Conservation (phyloP, 2,888 invertebrate genomes). For the Panopea generosa region DNA sequence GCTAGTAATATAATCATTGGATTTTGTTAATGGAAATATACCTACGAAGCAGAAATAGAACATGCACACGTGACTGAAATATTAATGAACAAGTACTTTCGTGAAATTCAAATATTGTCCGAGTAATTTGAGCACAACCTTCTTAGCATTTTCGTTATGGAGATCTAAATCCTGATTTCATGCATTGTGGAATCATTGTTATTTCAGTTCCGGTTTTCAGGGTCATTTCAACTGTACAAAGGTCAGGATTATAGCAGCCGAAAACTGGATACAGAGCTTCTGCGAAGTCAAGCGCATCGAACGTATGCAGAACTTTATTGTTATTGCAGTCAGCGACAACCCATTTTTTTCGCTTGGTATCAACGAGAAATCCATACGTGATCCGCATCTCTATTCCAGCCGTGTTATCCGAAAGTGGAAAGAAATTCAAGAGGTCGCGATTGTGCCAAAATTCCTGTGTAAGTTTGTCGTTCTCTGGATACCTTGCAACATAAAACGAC, state of each 20-base stretch:
- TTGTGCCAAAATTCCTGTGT: conserved; percentile 73
- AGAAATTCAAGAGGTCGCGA: conserved; percentile 63
- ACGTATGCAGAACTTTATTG: conserved; percentile 65
- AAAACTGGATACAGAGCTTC: conserved; percentile 69
- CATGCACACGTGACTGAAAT: too few relatives aligned
- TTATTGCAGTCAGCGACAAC: conserved; percentile 63
- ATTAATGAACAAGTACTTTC: too few relatives aligned
- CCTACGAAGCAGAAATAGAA: too few relatives aligned
- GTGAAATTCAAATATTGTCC: too few relatives aligned
- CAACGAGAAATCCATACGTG: conserved; percentile 67
- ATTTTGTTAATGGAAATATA: too few relatives aligned
- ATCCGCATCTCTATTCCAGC: conserved; percentile 64
- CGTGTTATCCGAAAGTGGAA: conserved; percentile 64
- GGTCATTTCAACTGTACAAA: conserved; percentile 70
- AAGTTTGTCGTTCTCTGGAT: conserved; percentile 69
- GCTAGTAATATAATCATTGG: too few relatives aligned
- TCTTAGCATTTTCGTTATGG: too few relatives aligned
- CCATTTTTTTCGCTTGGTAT: conserved; percentile 66
- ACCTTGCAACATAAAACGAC: conserved; percentile 70
- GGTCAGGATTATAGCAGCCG: conserved; percentile 71
- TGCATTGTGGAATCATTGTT: conserved; percentile 63
- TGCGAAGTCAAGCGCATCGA: conserved; percentile 63
- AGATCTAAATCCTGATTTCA: conserved; percentile 49
- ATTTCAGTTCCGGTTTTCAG: conserved; percentile 69
- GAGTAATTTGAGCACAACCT: too few relatives aligned